Percentiles rank a stretch among this genome's conserved stretches.
Conservation (phyloP, 2,113 vertebrate genomes). For the Phrynosoma blainvillii region DNA sequence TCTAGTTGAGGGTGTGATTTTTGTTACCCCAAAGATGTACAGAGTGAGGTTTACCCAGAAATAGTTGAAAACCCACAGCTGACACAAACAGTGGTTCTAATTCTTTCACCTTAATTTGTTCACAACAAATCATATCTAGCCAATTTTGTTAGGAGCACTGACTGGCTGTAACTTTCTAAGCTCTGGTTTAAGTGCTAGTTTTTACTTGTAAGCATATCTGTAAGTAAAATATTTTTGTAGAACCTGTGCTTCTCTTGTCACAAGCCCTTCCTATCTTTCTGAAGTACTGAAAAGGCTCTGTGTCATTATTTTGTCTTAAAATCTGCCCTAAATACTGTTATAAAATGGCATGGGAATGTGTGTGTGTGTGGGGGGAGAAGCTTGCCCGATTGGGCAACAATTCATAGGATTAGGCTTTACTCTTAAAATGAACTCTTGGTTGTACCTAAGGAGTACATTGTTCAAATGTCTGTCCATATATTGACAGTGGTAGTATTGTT, state of each 20-base stretch:
- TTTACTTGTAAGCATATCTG: background rate
- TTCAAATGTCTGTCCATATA: background rate
- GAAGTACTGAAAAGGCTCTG: background rate
- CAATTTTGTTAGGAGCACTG: background rate
- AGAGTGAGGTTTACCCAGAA: background rate
- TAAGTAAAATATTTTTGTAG: background rate
- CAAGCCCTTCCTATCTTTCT: background rate
- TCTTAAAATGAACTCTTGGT: background rate
- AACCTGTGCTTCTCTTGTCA: background rate
- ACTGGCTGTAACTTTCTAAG: background rate
- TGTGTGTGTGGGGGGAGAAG: no score
- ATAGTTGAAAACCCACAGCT: background rate
- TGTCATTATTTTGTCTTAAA: background rate
- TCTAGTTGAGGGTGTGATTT: background rate
- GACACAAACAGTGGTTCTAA: background rate
- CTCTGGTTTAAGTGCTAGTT: background rate
- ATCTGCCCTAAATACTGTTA: background rate
- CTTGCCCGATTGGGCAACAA: background rate
- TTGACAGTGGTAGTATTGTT: background rate
- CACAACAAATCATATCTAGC: background rate
- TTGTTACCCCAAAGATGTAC: background rate
- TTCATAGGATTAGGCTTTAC: background rate
- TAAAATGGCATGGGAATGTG: background rate
- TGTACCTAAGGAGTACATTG: conserved; percentile 43
- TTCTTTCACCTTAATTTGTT: background rate